Percentiles rank a stretch among this genome's conserved stretches.
Evolutionary conservation across 2,888 invertebrate species (phyloP).

Genomic region (Drosophila prostipennis): DNA sequence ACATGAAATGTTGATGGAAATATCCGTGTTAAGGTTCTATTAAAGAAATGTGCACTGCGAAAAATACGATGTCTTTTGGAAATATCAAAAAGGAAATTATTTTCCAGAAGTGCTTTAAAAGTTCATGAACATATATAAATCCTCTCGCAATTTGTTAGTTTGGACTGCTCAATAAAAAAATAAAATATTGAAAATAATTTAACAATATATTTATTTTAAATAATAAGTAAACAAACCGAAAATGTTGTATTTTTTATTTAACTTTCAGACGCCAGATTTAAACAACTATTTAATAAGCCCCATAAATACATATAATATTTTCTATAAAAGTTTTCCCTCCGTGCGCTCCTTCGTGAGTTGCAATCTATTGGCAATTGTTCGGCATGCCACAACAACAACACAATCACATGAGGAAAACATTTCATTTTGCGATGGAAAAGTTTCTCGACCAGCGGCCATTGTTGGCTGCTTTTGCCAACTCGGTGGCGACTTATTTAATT

Average conservation of each 20-base stretch:
- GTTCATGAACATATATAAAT: no score
- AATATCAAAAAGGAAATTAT: no score
- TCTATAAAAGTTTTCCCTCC: background rate
- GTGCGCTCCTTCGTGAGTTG: conserved; percentile 10
- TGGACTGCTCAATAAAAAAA: no score
- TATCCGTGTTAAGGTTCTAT: background rate
- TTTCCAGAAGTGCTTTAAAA: no score
- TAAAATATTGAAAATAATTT: no score
- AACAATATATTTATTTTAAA: no score
- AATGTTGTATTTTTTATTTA: no score
- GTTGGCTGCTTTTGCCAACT: conserved; percentile 18
- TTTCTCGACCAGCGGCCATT: conserved; percentile 31
- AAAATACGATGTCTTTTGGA: no score
- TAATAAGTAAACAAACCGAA: no score
- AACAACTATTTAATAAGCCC: no score
- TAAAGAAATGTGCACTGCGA: conserved; percentile 2
- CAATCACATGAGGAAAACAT: conserved; percentile 36
- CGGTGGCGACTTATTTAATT: conserved; percentile 41
- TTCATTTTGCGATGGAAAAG: conserved; percentile 23
- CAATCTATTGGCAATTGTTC: conserved; percentile 46
- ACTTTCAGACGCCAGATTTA: no score
- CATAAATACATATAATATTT: background rate
- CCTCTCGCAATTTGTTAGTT: no score
- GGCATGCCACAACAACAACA: conserved; percentile 28
- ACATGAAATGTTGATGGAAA: conserved; percentile 34